Evolutionary conservation across 2,113 vertebrate species (phyloP).

Genomic region (Aegithalos caudatus): DNA sequence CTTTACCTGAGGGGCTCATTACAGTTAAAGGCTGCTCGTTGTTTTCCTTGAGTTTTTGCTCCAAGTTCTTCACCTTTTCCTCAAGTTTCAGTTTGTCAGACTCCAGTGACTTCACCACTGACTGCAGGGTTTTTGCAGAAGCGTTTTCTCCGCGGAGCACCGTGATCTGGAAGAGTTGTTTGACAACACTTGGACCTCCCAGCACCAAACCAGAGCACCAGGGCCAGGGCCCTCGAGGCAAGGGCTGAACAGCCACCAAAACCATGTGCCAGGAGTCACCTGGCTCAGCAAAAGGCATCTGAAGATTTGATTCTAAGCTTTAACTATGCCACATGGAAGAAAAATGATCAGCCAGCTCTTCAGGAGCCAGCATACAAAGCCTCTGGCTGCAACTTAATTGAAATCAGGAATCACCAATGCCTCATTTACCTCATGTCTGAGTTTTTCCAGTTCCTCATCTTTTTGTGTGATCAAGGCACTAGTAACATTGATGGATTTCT

Average conservation of each 20-base stretch:
- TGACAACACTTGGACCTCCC: neutral
- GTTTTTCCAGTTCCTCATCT: slow-evolving; percentile 86
- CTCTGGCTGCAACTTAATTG: neutral
- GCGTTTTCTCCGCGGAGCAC: slow-evolving; percentile 81
- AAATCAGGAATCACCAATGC: neutral
- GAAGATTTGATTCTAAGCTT: neutral
- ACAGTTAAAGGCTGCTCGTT: slow-evolving; percentile 64
- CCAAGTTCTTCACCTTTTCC: slow-evolving; percentile 83
- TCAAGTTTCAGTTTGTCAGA: slow-evolving; percentile 85
- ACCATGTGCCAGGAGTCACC: neutral
- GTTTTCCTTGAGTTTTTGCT: slow-evolving; percentile 79
- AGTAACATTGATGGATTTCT: slow-evolving; percentile 85
- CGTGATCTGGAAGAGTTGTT: slow-evolving; percentile 72
- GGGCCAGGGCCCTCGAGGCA: neutral
- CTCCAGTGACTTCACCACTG: slow-evolving; percentile 82
- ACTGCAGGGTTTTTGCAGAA: slow-evolving; percentile 81
- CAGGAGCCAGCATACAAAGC: neutral
- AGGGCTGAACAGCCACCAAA: neutral
- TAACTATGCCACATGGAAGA: neutral
- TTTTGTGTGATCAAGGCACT: slow-evolving; percentile 93
- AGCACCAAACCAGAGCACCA: neutral
- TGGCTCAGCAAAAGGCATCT: neutral
- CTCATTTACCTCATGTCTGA: slow-evolving; percentile 83
- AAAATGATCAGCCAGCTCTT: neutral
- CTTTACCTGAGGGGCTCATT: slow-evolving; percentile 69